These are phyloP conservation scores for Pseudochromis fuscus DNA, from an alignment of 2,797 vertebrate species.

Conservation along the genomic window DNA sequence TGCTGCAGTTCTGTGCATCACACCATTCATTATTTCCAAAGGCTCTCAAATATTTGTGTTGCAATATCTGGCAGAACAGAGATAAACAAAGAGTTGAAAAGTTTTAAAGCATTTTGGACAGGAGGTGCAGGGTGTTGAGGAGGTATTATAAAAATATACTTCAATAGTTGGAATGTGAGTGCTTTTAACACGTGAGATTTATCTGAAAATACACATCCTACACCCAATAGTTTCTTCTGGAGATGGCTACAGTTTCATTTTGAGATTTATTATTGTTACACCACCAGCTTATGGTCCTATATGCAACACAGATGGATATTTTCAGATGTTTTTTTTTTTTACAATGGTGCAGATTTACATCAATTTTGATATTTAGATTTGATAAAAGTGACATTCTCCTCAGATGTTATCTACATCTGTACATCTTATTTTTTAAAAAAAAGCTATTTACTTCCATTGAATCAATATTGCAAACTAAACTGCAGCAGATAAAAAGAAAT, in stretches of 20 bases:
- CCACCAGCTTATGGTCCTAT: background rate
- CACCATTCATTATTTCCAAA: too few relatives aligned
- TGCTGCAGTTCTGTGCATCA: background rate
- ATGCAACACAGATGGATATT: background rate
- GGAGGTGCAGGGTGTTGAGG: background rate
- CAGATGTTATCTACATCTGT: too few relatives aligned
- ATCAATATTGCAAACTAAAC: background rate
- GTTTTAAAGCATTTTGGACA: background rate
- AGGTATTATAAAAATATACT: background rate
- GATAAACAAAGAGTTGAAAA: background rate
- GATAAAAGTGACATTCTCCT: background rate
- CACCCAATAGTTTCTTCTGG: background rate
- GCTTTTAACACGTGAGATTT: background rate
- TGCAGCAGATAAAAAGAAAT: background rate
- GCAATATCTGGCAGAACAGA: background rate
- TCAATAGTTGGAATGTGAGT: background rate
- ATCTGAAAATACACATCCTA: background rate
- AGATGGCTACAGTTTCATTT: conserved; percentile 8
- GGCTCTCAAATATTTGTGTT: background rate
- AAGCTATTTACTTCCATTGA: background rate
- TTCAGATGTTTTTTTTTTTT: too few relatives aligned
- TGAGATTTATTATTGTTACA: conserved; percentile 8
- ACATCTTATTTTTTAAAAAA: background rate
- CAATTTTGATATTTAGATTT: background rate
- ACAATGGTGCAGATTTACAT: too few relatives aligned